Evolutionary conservation across 2,113 vertebrate species (phyloP), one percentile per base, ranked within the genome.

Genomic region (Platysteira castanea): DNA sequence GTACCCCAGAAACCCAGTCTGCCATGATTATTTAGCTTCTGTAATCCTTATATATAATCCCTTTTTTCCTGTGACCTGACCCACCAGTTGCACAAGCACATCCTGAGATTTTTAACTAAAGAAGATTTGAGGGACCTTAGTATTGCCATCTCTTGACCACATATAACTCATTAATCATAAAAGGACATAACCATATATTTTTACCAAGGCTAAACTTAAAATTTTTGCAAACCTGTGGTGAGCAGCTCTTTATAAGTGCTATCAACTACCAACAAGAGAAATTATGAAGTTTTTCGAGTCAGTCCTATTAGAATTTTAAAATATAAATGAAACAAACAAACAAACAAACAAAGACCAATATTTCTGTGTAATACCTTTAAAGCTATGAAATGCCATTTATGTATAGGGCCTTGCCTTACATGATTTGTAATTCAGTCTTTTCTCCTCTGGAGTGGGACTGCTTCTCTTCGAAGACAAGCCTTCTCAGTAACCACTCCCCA

Each of bases 321-420:
- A 23, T 3, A 30, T 6, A 44, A 47, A 12, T 28, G 17, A 4
- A 31, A 10, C 24, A 59, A 37, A 33, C 10, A 11, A 53, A 57
- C 8, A 24, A 27, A 46, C 22, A 16, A 22, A 33, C 39, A 35
- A 22, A 2, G 8, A 61, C 3, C 60, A 50, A 5, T 30, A 54
- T 42, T 69, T 53, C 11, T 67, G 61, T 41, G 30, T 17, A 78
- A 70, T 27, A 65, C 15, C 7, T 82, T 52, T 30, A 90, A 67
- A 65, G 11, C 3, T 26, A n/a, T 17, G 8, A 79, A 23, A 81
- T 44, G 35, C 70, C 14, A 42, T 68, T 68, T 54, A 54, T 9
- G 0, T 39, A 15, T 14, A 47, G 10, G 7, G 27, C 3, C 9
- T 74, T 5, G 0, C 6, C 15, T 78, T 49, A 19, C 2, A 33